Conservation (phyloP, 2,113 vertebrate genomes). For the Serilophus lunatus region DNA sequence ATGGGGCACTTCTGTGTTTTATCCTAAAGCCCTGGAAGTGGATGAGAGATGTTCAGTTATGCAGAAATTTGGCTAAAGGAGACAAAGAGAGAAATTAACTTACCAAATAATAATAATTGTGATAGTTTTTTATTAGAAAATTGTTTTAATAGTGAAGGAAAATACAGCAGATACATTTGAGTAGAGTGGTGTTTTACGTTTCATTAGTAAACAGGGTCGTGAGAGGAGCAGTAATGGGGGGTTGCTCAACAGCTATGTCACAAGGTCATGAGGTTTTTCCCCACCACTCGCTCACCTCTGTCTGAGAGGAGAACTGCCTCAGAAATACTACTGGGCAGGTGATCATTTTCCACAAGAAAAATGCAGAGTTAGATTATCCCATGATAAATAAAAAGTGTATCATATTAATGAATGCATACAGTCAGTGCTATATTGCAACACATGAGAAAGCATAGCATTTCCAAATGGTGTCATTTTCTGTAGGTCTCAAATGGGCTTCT, state of each 20-base stretch:
- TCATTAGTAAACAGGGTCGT: neutral
- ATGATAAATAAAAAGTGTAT: neutral
- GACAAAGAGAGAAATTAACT: neutral
- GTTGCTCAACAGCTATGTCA: neutral
- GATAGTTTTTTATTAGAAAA: neutral
- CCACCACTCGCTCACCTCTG: neutral
- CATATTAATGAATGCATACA: neutral
- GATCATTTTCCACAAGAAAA: slow-evolving; percentile 31
- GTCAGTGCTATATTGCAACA: neutral
- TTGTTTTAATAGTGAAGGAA: neutral
- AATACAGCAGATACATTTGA: neutral
- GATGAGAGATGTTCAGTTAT: neutral
- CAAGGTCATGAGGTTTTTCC: neutral
- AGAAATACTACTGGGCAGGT: neutral
- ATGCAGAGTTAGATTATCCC: neutral
- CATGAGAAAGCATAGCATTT: slow-evolving; percentile 26
- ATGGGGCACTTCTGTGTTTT: neutral
- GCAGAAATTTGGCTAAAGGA: neutral
- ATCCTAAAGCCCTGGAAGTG: neutral
- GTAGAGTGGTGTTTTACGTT: neutral
- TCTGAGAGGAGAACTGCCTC: neutral
- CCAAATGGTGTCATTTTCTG: slow-evolving; percentile 51
- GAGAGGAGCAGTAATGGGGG: neutral
- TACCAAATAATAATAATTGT: neutral
- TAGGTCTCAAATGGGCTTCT: slow-evolving; percentile 63